phyloP scores from a whole-genome alignment of 2,113 vertebrate species.

The Eretmochelys imbricata region DNA sequence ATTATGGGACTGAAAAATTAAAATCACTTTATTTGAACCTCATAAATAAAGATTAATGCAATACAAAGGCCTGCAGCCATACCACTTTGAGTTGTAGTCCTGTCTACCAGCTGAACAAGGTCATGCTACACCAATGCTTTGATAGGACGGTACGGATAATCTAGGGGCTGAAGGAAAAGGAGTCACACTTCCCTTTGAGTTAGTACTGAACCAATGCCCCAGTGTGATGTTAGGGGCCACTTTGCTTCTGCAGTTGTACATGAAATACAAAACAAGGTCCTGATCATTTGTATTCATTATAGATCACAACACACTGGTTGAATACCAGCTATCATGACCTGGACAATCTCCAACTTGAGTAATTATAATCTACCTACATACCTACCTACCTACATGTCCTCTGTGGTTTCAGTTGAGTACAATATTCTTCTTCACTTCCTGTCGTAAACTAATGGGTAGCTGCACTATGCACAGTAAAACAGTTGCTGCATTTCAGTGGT shows the following conservation, averaged over 20 bases:
- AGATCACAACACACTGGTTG: neutral
- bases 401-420: neutral
- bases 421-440: neutral
- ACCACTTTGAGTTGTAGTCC: neutral
- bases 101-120: neutral
- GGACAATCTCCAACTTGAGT: neutral
- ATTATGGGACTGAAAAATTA: neutral
- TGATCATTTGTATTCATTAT: neutral
- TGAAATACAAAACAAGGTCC: neutral
- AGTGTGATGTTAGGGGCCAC: neutral
- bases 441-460: neutral
- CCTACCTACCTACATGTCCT: neutral
- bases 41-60: neutral
- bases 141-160: neutral
- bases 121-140: neutral
- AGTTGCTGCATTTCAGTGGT: neutral
- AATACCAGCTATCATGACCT: neutral
- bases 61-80: fast-evolving
- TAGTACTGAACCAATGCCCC: neutral
- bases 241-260: neutral
- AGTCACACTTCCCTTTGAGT: neutral
- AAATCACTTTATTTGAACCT: neutral
- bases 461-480: neutral
- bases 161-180: neutral
- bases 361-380: neutral